Conservation (phyloP, 2,797 vertebrate species). For the Hydrocynus forskahlii region DNA sequence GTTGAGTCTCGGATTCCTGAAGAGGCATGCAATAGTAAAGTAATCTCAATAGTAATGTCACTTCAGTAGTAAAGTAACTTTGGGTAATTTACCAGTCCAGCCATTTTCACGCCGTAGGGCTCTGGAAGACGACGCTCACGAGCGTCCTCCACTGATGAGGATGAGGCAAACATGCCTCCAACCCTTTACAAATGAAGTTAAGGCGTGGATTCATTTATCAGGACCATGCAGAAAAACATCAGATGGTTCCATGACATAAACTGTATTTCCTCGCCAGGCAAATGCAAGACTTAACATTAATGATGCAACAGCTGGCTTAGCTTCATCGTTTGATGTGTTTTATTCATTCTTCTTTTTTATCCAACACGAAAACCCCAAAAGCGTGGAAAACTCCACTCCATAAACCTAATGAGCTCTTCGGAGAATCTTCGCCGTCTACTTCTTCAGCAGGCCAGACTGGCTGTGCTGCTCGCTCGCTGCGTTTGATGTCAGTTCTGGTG, state of each 20-base stretch:
- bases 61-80: not conserved
- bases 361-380: not conserved
- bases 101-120: not conserved
- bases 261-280: not conserved
- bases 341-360: not conserved
- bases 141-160: not conserved
- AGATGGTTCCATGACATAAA: not conserved
- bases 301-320: not conserved
- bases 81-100: not conserved
- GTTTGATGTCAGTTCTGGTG: conserved; percentile 57
- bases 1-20: not conserved
- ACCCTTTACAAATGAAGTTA: not conserved
- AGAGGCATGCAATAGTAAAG: too few relatives aligned
- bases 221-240: not conserved
- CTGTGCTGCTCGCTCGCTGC: not conserved
- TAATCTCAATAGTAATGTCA: too few relatives aligned
- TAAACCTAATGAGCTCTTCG: not conserved
- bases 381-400: not conserved
- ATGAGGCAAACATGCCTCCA: not conserved
- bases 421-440: not conserved
- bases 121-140: not conserved
- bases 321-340: not conserved
- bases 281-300: conserved; percentile 6
- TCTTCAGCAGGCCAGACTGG: not conserved
- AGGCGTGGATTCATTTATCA: conserved; percentile 9